Percentiles rank a stretch among this genome's conserved stretches.
Conservation (phyloP, 2,888 invertebrate genomes). For the Prosopocoilus inquinatus region DNA sequence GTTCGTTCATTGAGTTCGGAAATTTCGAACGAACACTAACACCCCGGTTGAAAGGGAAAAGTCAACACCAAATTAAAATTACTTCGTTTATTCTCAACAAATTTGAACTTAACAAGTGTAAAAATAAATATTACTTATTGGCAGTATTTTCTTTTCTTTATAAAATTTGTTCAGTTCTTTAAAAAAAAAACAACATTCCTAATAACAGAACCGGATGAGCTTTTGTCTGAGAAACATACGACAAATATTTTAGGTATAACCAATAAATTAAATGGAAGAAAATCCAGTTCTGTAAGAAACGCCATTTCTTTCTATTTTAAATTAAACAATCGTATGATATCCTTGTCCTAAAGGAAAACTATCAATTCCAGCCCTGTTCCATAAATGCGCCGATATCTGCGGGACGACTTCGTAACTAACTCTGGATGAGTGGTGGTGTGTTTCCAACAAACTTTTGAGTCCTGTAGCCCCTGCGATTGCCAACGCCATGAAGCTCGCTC, state of each 20-base stretch:
- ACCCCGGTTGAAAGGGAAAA: too few relatives aligned
- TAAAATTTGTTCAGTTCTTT: too few relatives aligned
- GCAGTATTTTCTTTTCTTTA: too few relatives aligned
- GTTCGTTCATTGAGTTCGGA: too few relatives aligned
- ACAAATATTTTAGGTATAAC: background rate
- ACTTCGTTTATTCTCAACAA: too few relatives aligned
- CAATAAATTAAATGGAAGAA: background rate
- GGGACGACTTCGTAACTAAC: slow-evolving; percentile 47
- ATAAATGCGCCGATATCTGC: slow-evolving; percentile 36
- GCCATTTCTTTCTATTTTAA: background rate
- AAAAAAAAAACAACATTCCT: too few relatives aligned
- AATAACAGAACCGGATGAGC: too few relatives aligned
- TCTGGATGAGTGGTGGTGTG: slow-evolving; percentile 32
- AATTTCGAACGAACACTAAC: too few relatives aligned
- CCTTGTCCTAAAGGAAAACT: slow-evolving; percentile 26
- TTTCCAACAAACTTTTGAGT: slow-evolving; percentile 43
- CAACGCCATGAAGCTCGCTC: slow-evolving; percentile 61
- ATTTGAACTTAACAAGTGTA: too few relatives aligned
- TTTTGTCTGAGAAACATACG: too few relatives aligned
- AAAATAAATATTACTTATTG: too few relatives aligned
- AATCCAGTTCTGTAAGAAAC: background rate
- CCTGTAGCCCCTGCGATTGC: slow-evolving; percentile 56
- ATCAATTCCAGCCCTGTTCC: slow-evolving; percentile 38
- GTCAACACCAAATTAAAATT: too few relatives aligned
- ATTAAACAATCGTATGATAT: slow-evolving; percentile 36